Evolutionary conservation across 1,140 invertebrate genomes (phyloP), one percentile per base, ranked within the genome.

Genomic region (Solen grandis): DNA sequence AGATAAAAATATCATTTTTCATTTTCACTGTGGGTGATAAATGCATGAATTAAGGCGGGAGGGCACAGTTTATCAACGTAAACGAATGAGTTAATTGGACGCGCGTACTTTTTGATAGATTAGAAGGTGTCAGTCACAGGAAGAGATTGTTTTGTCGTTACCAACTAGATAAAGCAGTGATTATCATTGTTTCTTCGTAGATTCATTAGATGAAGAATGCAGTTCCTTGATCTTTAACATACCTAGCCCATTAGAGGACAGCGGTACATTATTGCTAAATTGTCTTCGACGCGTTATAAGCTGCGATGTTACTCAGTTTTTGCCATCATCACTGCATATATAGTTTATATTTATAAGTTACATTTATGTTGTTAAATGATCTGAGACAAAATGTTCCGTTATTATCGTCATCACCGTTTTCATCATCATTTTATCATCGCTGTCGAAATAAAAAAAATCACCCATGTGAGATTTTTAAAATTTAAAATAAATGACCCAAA

Each of bases 1-100:
- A 66, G 75, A 78, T 78, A 78, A 78, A 78, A 78, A 68, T 46
- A 78, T 78, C 75, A 78, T 78, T 78, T 78, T 78, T 78, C 75
- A 78, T 66, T 46, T 8, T n/a, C 75, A 25, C 50, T 25, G 65
- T 57, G 65, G 75, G 50, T 38, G 74, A 65, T 36, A 41, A 36
- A 46, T 38, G 35, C 35, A 68, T 68, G 54, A 54, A 69, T 60
- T 54, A 57, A 68, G 75, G 69, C 65, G 57, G n/a, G 50, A 38
- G 55, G 46, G 22, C 46, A 16, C 27, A 27, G 22, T 69, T 69
- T 78, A 78, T 78, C 75, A 27, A 4, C 16, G 46, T 14, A 36
- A 69, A 68, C 60, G 63, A 62, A 78, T 36, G 29, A 69, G n/a
- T 59, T 78, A 78, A 78, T 78, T 78, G 65, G 63, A 46, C 59